phyloP scores from a whole-genome alignment of 2,888 invertebrate species.

The Leptinotarsa juncta region DNA sequence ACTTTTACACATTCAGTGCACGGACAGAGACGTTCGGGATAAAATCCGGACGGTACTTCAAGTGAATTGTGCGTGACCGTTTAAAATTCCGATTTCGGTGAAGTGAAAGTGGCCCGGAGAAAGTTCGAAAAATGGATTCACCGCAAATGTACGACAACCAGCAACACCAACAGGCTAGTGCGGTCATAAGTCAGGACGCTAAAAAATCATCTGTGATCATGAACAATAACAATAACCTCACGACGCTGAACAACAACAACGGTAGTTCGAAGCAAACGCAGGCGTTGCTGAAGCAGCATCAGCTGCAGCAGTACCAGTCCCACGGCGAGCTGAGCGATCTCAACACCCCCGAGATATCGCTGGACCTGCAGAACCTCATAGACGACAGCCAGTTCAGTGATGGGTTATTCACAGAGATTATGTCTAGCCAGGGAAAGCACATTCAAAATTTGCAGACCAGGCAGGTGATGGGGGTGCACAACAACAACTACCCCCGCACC shows the following conservation, averaged over 20 bases:
- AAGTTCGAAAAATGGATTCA: constrained; percentile 75
- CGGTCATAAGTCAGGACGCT: constrained; percentile 72
- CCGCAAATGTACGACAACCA: constrained; percentile 88
- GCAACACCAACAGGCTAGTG: constrained; percentile 68
- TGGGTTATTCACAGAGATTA: constrained; percentile 86
- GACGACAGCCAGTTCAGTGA: constrained; percentile 91
- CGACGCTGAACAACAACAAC: constrained; percentile 65
- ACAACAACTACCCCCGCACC: constrained; percentile 72
- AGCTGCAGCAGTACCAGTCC: constrained; percentile 81
- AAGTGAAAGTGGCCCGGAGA: constrained; percentile 60
- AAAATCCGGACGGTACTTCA: constrained; percentile 23
- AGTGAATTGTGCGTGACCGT: constrained; percentile 47
- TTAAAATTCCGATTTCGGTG: constrained; percentile 51
- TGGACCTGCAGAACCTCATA: constrained; percentile 92
- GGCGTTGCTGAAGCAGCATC: constrained; percentile 74
- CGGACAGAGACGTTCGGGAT: background rate
- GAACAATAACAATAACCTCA: constrained; percentile 67
- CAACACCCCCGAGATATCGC: constrained; percentile 91
- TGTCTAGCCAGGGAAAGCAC: constrained; percentile 70
- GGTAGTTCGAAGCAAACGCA: constrained; percentile 70
- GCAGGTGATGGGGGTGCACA: constrained; percentile 64
- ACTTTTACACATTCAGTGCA: constrained; percentile 2
- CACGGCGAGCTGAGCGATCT: constrained; percentile 84
- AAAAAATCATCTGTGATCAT: constrained; percentile 65
- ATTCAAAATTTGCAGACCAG: constrained; percentile 64